Evolutionary conservation across 1,140 invertebrate species (phyloP).

Genomic region (Lasioglossum baleicum): DNA sequence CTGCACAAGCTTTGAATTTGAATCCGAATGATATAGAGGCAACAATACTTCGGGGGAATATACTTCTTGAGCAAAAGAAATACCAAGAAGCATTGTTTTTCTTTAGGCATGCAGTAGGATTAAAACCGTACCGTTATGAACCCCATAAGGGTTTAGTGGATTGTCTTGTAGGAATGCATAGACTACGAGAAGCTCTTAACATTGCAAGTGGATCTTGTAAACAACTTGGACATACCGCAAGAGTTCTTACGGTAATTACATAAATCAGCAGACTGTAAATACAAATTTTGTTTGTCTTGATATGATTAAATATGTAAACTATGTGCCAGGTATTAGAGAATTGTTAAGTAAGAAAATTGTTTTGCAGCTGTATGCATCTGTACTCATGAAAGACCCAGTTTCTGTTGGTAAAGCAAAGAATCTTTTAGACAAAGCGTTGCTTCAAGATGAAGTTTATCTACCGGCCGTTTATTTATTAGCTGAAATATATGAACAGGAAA

Average conservation of each 20-base stretch:
- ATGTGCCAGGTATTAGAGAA: not conserved
- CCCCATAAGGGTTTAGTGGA: slow-evolving; percentile 87
- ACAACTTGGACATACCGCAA: slow-evolving; percentile 85
- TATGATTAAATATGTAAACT: not conserved
- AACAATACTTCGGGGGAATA: slow-evolving; percentile 85
- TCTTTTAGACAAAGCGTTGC: slow-evolving; percentile 85
- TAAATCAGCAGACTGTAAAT: not conserved
- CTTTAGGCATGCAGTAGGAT: slow-evolving; percentile 86
- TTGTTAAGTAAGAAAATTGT: slow-evolving; percentile 42
- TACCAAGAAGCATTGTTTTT: slow-evolving; percentile 85
- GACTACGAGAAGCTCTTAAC: slow-evolving; percentile 85
- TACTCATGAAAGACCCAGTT: slow-evolving; percentile 85
- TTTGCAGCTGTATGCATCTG: slow-evolving; percentile 85
- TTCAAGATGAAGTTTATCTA: slow-evolving; percentile 83
- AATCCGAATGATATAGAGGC: slow-evolving; percentile 84
- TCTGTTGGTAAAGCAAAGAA: slow-evolving; percentile 84
- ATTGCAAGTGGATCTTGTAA: slow-evolving; percentile 86
- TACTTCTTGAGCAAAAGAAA: slow-evolving; percentile 87
- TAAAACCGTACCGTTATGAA: slow-evolving; percentile 82
- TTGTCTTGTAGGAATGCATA: slow-evolving; percentile 84
- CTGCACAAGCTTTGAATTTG: slow-evolving; percentile 80
- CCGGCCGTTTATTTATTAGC: slow-evolving; percentile 86
- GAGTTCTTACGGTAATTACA: slow-evolving; percentile 83
- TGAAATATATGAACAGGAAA: slow-evolving; percentile 83
- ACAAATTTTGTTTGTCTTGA: not conserved